Evolutionary conservation across 1,140 invertebrate species (phyloP).

Genomic region (Penaeus japonicus): DNA sequence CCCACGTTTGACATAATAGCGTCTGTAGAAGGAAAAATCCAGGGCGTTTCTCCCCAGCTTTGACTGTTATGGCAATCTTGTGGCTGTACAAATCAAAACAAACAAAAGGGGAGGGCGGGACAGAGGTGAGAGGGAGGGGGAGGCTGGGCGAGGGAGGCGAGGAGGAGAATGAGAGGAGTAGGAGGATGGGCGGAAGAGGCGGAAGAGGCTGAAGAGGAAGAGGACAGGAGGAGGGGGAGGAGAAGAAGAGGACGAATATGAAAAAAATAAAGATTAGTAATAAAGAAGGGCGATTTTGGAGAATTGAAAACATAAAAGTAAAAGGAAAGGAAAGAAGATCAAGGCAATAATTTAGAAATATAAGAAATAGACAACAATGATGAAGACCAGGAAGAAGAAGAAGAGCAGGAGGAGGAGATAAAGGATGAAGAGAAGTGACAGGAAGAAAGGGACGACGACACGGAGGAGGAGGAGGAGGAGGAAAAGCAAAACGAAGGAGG

Average conservation of each 20-base stretch:
- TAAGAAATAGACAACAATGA: too few species aligned
- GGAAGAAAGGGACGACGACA: too few species aligned
- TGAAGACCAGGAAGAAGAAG: too few species aligned
- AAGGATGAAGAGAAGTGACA: too few species aligned
- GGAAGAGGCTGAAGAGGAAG: background rate
- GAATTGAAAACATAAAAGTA: background rate
- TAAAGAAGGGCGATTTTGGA: background rate
- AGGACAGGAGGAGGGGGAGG: too few species aligned
- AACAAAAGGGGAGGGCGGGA: constrained; percentile 20
- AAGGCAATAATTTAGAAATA: too few species aligned
- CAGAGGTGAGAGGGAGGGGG: background rate
- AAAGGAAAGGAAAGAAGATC: background rate
- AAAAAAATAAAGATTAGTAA: too few species aligned
- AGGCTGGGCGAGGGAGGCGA: background rate
- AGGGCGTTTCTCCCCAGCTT: background rate
- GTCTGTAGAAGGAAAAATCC: constrained; percentile 36
- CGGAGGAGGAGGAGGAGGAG: too few species aligned
- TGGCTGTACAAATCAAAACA: constrained; percentile 45
- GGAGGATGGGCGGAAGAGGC: background rate
- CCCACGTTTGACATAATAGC: constrained; percentile 35
- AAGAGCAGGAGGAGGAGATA: too few species aligned
- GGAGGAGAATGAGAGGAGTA: background rate
- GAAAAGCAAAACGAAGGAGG: too few species aligned
- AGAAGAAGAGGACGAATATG: too few species aligned
- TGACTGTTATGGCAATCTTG: constrained; percentile 39